Conservation (phyloP, 2,113 vertebrate genomes). For the Trichechus manatus region DNA sequence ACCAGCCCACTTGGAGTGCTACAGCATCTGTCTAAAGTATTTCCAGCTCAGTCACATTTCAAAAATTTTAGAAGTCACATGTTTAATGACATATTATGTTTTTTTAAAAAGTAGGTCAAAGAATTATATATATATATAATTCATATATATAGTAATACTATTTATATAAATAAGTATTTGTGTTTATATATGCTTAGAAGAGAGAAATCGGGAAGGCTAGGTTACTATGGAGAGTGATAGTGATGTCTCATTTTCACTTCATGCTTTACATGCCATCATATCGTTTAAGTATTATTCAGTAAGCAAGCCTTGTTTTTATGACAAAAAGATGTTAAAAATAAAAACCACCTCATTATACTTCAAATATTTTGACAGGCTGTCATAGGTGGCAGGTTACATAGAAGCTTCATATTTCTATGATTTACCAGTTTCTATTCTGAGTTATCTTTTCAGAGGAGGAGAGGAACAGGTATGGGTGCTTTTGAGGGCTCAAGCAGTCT, state of each 20-base stretch:
- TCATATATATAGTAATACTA: neutral
- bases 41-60: neutral
- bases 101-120: neutral
- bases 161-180: conserved; percentile 2
- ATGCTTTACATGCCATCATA: neutral
- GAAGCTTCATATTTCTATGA: neutral
- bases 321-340: conserved; percentile 68
- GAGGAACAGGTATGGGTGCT: neutral
- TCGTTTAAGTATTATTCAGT: neutral
- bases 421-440: conserved; percentile 40
- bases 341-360: conserved; percentile 39
- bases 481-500: neutral
- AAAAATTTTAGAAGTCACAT: conserved; percentile 35
- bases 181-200: neutral
- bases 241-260: neutral
- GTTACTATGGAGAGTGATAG: neutral
- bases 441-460: neutral
- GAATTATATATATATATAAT: neutral
- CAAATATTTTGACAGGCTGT: conserved; percentile 74
- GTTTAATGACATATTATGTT: neutral
- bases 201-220: neutral
- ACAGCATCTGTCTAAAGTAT: neutral
- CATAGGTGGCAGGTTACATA: conserved; percentile 31
- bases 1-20: neutral
- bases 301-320: conserved; percentile 66